Conservation (phyloP, 2,113 vertebrate species). For the Epinephelus moara region DNA sequence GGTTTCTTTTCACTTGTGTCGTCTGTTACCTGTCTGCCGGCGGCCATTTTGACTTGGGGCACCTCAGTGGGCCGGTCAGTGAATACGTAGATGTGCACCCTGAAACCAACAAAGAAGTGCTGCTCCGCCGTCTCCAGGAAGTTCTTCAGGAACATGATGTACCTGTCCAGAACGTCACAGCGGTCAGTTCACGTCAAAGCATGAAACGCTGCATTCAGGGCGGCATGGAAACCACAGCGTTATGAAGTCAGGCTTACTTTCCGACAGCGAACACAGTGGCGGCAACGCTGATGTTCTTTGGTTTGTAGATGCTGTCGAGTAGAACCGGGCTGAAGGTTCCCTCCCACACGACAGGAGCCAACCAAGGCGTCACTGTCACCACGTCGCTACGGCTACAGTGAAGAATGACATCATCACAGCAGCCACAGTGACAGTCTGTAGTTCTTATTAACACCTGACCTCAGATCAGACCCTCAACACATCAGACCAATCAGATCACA, state of each 20-base stretch:
- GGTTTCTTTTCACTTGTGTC: no score
- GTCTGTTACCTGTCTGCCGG: slow-evolving; percentile 31
- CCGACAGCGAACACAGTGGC: slow-evolving; percentile 86
- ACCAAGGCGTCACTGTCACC: slow-evolving; percentile 83
- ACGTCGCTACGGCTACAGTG: slow-evolving; percentile 76
- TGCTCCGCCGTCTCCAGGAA: slow-evolving; percentile 85
- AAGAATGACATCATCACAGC: neutral
- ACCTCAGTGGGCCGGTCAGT: slow-evolving; percentile 73
- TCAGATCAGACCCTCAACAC: no score
- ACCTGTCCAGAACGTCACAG: slow-evolving; percentile 69
- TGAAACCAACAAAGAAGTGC: slow-evolving; percentile 83
- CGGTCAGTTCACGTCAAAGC: slow-evolving; percentile 2
- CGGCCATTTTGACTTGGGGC: slow-evolving; percentile 44
- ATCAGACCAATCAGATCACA: no score
- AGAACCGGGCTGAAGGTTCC: slow-evolving; percentile 77
- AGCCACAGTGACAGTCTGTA: no score
- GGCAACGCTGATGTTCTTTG: slow-evolving; percentile 80
- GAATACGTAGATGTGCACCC: slow-evolving; percentile 84
- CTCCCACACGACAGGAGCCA: slow-evolving; percentile 87
- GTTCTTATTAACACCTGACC: no score
- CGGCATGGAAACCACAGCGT: neutral
- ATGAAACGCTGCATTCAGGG: neutral
- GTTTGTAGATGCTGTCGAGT: slow-evolving; percentile 70
- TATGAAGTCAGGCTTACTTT: slow-evolving; percentile 77
- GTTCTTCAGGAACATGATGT: slow-evolving; percentile 70